These are phyloP conservation scores for Myotis brandtii DNA, from an alignment of 2,113 vertebrate species.

Conservation along the genomic window DNA sequence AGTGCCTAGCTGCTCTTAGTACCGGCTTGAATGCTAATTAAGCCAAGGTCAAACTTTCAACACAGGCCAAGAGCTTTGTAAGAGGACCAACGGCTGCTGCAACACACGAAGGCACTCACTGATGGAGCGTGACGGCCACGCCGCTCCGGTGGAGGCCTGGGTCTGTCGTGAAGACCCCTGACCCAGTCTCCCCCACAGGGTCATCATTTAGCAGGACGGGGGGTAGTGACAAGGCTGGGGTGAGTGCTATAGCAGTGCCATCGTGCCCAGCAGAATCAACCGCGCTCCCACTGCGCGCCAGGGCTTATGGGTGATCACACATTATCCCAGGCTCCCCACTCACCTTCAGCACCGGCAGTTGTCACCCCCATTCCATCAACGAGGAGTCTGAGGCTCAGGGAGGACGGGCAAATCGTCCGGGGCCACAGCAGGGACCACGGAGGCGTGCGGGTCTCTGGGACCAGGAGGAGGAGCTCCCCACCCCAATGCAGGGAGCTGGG, in stretches of 20 bases:
- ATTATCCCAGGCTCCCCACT: fast-evolving
- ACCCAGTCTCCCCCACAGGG: fast-evolving
- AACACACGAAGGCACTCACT: fast-evolving
- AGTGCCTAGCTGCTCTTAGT: fast-evolving
- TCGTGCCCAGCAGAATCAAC: fast-evolving
- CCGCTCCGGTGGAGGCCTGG: fast-evolving
- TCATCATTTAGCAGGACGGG: fast-evolving
- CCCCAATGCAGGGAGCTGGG: no score
- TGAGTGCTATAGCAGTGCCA: fast-evolving
- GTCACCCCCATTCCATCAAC: neutral
- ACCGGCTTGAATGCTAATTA: no score
- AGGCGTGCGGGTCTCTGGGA: neutral
- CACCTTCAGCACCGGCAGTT: fast-evolving
- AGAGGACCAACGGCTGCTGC: neutral
- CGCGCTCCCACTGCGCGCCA: fast-evolving
- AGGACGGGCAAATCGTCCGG: neutral
- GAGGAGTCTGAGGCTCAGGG: neutral
- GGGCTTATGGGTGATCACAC: fast-evolving
- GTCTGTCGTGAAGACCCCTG: neutral
- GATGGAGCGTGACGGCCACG: fast-evolving
- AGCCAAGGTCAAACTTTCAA: neutral
- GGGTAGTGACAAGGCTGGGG: fast-evolving
- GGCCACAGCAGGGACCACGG: fast-evolving
- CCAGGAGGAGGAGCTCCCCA: neutral
- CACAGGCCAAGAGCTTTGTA: neutral